phyloP scores from a whole-genome alignment of 2,797 vertebrate species.

The Coregonus ussuriensis region DNA sequence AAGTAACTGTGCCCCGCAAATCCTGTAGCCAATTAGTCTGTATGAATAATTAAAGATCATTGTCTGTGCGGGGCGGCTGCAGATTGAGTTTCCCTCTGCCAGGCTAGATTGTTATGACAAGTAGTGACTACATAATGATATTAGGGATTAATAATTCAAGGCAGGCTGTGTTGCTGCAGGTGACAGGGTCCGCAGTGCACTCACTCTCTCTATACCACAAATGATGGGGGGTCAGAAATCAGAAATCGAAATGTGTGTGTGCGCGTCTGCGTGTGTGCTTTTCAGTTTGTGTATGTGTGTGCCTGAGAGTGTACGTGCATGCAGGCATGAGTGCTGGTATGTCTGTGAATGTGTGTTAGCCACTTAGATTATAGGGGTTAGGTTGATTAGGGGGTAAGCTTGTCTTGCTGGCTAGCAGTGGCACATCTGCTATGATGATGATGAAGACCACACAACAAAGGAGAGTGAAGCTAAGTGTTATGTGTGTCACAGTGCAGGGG shows the following conservation, averaged over 20 bases:
- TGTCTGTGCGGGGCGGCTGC: conserved; percentile 73
- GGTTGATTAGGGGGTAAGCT: neutral
- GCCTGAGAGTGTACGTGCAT: neutral
- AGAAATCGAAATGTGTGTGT: conserved; percentile 54
- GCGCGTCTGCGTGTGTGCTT: conserved; percentile 37
- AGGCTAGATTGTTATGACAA: conserved; percentile 94
- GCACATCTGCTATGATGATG: conserved; percentile 38
- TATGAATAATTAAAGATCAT: conserved; percentile 94
- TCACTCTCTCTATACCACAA: conserved; percentile 40
- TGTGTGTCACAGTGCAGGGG: conserved; percentile 22
- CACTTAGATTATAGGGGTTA: neutral
- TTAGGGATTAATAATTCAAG: conserved; percentile 91
- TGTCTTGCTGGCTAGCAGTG: neutral
- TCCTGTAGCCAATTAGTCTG: conserved; percentile 96
- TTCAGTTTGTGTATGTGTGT: neutral
- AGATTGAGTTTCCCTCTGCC: conserved; percentile 83
- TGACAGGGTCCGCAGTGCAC: conserved; percentile 60
- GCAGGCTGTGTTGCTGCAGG: conserved; percentile 68
- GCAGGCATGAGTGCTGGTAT: conserved; percentile 5
- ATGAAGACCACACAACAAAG: conserved; percentile 41
- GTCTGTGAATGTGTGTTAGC: conserved; percentile 2
- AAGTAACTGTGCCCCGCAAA: conserved; percentile 83
- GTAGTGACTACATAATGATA: conserved; percentile 92
- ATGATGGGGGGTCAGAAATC: conserved; percentile 67
- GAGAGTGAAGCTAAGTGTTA: conserved; percentile 22